Base-by-base conservation (phyloP, 2,888 invertebrate species). In the Nebria brevicollis region DNA sequence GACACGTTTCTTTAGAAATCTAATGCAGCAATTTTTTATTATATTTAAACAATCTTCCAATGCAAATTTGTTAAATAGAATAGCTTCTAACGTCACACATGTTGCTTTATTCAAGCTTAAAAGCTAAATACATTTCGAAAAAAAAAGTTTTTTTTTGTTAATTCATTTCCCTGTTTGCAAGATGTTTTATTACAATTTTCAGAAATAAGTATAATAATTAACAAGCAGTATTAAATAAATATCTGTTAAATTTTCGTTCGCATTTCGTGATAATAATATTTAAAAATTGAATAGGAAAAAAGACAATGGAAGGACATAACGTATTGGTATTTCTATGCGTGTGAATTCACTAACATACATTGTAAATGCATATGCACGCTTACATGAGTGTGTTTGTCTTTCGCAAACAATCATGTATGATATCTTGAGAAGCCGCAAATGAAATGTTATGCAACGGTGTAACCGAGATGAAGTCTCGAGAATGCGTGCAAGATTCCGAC, bases 361-460 rank as follows among this genome's bases (percentile, higher is more conserved):
- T 26, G 68, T 68, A 15, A 68, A 20, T 25, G 68, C 68, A 54
- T 54, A 66, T 66, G 13, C 25, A 66, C 25, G 25, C 25, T n/a
- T 66, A 70, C 15, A 20, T 70, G 26, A 70, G 66, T 25, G 26
- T 70, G 70, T 70, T 25, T 70, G 34, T 70, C 25, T 70, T 68
- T 68, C 68, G 70, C 20, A 70, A 70, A 70, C 70, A 70, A 70
- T 70, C 70, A 34, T 70, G 70, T 34, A 20, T 20, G 20, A 20
- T 20, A 25, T 70, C 70, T 70, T 25, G 25, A 70, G 34, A 70
- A 70, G 70, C 70, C 77, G 73, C 73, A 73, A 43, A 41, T 34
- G 34, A 64, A 72, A 72, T 65, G 77, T 77, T 77, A 77, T 72
- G 77, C 77, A 77, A 77, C 77, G 72, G 70, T 77, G 70, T 34